Percentiles rank a stretch among this genome's conserved stretches.
Conservation (phyloP, 2,888 invertebrate species). For the Cryptus viduatorius region DNA sequence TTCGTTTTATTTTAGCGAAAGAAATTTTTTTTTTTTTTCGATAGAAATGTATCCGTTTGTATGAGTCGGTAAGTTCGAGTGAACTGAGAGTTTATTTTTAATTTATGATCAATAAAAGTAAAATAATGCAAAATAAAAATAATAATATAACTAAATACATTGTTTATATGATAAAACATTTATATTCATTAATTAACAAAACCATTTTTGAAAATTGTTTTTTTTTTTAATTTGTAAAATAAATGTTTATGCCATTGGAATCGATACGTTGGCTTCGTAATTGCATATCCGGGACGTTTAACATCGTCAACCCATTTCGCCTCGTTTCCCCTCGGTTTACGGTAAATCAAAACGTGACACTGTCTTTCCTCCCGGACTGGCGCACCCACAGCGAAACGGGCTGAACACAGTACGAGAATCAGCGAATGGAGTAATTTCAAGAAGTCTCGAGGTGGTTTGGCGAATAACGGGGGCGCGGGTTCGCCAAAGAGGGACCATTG, state of each 20-base stretch:
- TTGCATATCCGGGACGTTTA: neutral
- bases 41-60: too few species aligned
- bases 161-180: neutral
- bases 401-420: constrained; percentile 10
- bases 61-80: too few species aligned
- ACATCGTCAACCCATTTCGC: constrained; percentile 21
- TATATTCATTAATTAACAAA: neutral
- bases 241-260: neutral
- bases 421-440: constrained; percentile 24
- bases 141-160: neutral
- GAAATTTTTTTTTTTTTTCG: neutral
- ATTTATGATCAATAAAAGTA: neutral
- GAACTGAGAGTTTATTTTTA: neutral
- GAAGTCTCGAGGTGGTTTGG: constrained; percentile 24
- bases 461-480: constrained; percentile 3
- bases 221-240: neutral
- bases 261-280: neutral
- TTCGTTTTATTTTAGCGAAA: neutral
- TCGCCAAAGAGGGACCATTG: neutral
- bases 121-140: neutral
- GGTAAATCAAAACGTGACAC: constrained; percentile 38
- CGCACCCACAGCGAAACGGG: constrained; percentile 13
- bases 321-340: constrained; percentile 20
- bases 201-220: neutral
- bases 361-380: neutral